phyloP scores from a whole-genome alignment of 2,888 invertebrate genomes.

The Cheilosia variabilis region DNA sequence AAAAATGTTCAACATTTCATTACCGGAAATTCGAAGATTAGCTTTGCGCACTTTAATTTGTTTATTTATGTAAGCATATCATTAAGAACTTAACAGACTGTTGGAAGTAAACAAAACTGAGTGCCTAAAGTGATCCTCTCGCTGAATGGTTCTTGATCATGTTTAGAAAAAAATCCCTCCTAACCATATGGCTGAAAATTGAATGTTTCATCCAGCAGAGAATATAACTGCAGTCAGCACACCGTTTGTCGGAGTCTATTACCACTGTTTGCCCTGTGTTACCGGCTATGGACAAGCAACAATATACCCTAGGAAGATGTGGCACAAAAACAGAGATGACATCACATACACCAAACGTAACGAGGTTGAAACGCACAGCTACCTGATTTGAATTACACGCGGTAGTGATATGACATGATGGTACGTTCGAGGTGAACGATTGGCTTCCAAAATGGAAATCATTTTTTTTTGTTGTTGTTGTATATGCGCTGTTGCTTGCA shows the following conservation, averaged over 20 bases:
- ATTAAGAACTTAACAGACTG: not conserved
- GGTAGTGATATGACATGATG: not conserved
- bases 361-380: constrained; percentile 5
- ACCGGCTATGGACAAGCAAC: not conserved
- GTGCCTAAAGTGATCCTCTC: not conserved
- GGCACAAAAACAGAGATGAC: not conserved
- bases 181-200: no score
- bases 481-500: not conserved
- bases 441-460: constrained; percentile 1
- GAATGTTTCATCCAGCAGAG: no score
- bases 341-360: constrained; percentile 1
- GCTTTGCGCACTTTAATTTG: not conserved
- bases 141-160: no score
- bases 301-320: not conserved
- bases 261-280: no score
- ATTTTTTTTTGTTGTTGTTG: not conserved
- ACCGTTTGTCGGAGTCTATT: no score
- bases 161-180: no score
- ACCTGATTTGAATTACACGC: constrained; percentile 5
- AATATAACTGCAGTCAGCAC: no score
- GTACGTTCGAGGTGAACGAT: not conserved
- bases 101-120: not conserved
- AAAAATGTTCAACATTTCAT: constrained; percentile 2
- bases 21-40: not conserved
- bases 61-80: constrained; percentile 2